phyloP scores from a whole-genome alignment of 2,113 vertebrate genomes.

The Nematolebias whitei region DNA sequence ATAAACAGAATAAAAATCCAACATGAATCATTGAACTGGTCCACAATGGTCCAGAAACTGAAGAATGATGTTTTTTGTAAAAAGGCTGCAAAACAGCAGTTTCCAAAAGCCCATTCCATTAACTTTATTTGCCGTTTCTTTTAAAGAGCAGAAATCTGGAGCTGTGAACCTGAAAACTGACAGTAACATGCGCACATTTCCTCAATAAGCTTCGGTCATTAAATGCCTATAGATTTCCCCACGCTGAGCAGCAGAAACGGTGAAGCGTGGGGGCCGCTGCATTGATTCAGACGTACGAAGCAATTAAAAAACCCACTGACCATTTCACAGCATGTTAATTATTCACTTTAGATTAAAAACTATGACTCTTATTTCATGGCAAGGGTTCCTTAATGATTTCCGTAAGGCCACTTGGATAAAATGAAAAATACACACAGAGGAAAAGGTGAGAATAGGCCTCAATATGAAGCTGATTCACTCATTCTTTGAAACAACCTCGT shows the following conservation, averaged over 20 bases:
- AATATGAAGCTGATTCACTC: too few species aligned
- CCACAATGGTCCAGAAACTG: too few species aligned
- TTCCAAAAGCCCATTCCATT: too few species aligned
- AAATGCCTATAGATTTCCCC: constrained; percentile 18
- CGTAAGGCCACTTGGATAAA: too few species aligned
- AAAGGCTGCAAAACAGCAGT: too few species aligned
- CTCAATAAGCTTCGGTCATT: constrained; percentile 23
- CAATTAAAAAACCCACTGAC: constrained; percentile 8
- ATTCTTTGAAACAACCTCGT: too few species aligned
- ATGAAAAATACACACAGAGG: too few species aligned
- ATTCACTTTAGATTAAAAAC: background rate
- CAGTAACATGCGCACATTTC: constrained; percentile 24
- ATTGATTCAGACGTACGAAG: constrained; percentile 1
- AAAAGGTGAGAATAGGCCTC: too few species aligned
- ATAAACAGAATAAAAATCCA: too few species aligned
- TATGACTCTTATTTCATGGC: background rate
- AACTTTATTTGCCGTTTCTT: constrained; percentile 7
- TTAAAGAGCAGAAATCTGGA: constrained; percentile 10
- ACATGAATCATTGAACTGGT: too few species aligned
- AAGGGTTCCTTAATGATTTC: too few species aligned
- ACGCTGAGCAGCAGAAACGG: constrained; percentile 1
- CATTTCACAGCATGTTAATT: constrained; percentile 7
- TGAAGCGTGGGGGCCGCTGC: background rate
- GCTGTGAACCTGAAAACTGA: constrained; percentile 25
- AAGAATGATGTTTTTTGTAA: too few species aligned